Conservation (phyloP, 1,140 invertebrate genomes). For the Cherax quadricarinatus region DNA sequence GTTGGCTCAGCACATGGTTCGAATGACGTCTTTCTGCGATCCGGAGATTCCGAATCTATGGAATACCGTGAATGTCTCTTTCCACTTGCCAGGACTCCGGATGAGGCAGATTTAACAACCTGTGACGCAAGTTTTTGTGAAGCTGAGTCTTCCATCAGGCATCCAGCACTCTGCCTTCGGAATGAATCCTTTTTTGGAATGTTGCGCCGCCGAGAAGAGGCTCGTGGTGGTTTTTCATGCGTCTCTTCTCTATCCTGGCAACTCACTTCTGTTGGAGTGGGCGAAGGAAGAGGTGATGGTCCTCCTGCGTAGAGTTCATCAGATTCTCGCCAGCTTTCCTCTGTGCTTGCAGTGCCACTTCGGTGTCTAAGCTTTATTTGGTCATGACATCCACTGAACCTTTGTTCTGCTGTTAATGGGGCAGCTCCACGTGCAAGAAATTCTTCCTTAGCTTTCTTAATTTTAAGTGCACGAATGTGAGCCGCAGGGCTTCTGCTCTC, state of each 20-base stretch:
- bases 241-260: slow-evolving; percentile 31
- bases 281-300: slow-evolving; percentile 38
- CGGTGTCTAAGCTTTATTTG: slow-evolving; percentile 51
- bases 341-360: slow-evolving; percentile 61
- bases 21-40: slow-evolving; percentile 39
- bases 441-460: slow-evolving; percentile 64
- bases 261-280: slow-evolving; percentile 39
- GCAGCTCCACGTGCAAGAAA: slow-evolving; percentile 60
- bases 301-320: slow-evolving; percentile 46
- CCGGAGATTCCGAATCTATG: slow-evolving; percentile 53
- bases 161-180: slow-evolving; percentile 63
- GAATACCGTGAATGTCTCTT: slow-evolving; percentile 43
- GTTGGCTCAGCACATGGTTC: slow-evolving; percentile 31
- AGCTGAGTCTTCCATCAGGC: slow-evolving; percentile 56
- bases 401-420: slow-evolving; percentile 8
- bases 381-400: slow-evolving; percentile 21
- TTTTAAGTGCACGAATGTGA: slow-evolving; percentile 52
- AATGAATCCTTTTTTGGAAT: slow-evolving; percentile 65
- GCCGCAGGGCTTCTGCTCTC: slow-evolving; percentile 50
- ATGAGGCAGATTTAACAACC: slow-evolving; percentile 58
- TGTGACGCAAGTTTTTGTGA: slow-evolving; percentile 32
- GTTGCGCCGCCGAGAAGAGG: slow-evolving; percentile 39
- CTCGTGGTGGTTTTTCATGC: slow-evolving; percentile 45
- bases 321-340: slow-evolving; percentile 60
- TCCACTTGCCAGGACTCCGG: slow-evolving; percentile 35